Evolutionary conservation across 2,113 vertebrate genomes (phyloP), one percentile per base, ranked within the genome.

Genomic region (Fregata magnificens): DNA sequence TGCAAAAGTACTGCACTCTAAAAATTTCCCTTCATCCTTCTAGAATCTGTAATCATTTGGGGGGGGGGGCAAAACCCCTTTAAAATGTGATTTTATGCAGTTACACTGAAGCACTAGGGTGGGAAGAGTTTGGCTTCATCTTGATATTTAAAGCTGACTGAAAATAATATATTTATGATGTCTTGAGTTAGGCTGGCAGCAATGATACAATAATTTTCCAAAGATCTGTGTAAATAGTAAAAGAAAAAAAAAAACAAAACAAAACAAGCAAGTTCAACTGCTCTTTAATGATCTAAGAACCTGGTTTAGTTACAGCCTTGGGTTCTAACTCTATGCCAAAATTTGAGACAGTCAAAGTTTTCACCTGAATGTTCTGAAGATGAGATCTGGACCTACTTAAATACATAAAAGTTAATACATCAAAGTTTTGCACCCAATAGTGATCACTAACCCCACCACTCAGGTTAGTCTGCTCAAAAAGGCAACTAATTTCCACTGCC

Each of bases 31-130:
- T 28, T 56, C 17, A 22, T 61, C 5, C 13, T 47, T 58, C 6
- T 38, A 42, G 14, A 3, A 58, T 49, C 12, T 42, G 11, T 29
- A 40, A 47, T 59, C 49, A 36, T 63, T 38, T 29, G 3, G 11
- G 14, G 1, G 1, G 7, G 11, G 6, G 7, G 6, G 9, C 5
- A 61, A 92, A 79, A 26, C 4, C 1, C 8, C 7, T 45, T 50
- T 61, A 32, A 63, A 88, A 69, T 63, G 5, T 47, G 16, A 29
- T 62, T 82, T 89, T 56, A 67, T 89, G 19, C 25, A 47, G 13
- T 72, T 72, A 40, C 8, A 45, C 7, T 40, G 40, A 40, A 82
- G 7, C 3, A 58, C 2, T 22, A 34, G 11, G 8, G 11, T 26
- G 11, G 26, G 13, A 82, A 42, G 19, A 5, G 3, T 53, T 45